Evolutionary conservation across 2,888 invertebrate species (phyloP).

Genomic region (Ephialtes manifestator): DNA sequence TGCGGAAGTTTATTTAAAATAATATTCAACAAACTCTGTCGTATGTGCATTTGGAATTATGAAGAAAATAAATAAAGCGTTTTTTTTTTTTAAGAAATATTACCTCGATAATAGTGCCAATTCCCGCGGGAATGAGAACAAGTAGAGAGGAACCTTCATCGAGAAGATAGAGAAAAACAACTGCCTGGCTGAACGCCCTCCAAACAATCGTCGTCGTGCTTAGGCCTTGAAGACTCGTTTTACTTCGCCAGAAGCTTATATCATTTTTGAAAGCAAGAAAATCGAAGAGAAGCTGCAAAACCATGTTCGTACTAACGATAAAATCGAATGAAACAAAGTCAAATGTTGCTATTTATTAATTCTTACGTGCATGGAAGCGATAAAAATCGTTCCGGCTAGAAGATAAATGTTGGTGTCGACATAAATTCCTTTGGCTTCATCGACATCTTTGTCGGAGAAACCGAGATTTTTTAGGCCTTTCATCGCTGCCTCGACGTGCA

Average conservation of each 20-base stretch:
- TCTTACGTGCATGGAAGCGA: constrained; percentile 97
- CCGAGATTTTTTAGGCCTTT: constrained; percentile 91
- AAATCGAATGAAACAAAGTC: neutral
- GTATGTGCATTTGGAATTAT: no score
- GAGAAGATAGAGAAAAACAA: constrained; percentile 96
- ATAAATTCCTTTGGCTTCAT: constrained; percentile 98
- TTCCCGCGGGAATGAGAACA: constrained; percentile 94
- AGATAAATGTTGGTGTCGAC: constrained; percentile 98
- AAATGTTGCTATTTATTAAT: neutral
- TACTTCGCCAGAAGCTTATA: constrained; percentile 96
- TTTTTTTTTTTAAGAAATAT: constrained; percentile 36
- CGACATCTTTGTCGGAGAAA: constrained; percentile 97
- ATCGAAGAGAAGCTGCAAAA: constrained; percentile 94
- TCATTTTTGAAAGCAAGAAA: constrained; percentile 99
- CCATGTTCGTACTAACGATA: constrained; percentile 1
- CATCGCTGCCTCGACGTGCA: constrained; percentile 92
- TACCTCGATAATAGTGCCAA: constrained; percentile 96
- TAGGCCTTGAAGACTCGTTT: constrained; percentile 95
- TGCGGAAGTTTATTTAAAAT: neutral
- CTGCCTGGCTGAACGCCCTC: constrained; percentile 96
- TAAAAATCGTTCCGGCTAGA: constrained; percentile 94
- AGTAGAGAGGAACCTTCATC: constrained; percentile 97
- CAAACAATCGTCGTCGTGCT: constrained; percentile 96
- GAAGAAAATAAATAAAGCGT: constrained; percentile 19
- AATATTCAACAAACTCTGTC: no score